These are phyloP conservation scores for Petrocephalus microphthalmus DNA, from an alignment of 2,113 vertebrate species.

Conservation along the genomic window DNA sequence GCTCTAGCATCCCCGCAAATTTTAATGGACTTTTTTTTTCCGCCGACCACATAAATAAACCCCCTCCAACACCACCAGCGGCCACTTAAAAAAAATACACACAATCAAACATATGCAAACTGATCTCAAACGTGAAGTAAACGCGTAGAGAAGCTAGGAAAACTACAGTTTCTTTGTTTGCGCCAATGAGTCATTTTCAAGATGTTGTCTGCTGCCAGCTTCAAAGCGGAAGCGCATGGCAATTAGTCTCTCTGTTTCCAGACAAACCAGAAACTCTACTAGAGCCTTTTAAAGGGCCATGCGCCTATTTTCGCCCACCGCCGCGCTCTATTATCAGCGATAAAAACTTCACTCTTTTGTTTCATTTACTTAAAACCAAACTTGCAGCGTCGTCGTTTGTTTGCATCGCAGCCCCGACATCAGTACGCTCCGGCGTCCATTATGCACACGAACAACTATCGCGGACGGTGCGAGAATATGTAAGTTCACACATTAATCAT, in stretches of 20 bases:
- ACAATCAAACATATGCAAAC: background rate
- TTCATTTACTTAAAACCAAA: background rate
- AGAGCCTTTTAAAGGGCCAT: slow-evolving; percentile 60
- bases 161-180: slow-evolving; percentile 91
- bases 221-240: slow-evolving; percentile 98
- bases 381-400: background rate
- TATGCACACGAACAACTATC: background rate
- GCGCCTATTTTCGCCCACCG: slow-evolving; percentile 21
- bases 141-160: slow-evolving; percentile 26
- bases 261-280: slow-evolving; percentile 91
- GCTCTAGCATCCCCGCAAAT: slow-evolving; percentile 71
- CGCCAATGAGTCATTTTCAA: slow-evolving; percentile 96
- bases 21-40: background rate
- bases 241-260: slow-evolving; percentile 90
- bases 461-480: background rate
- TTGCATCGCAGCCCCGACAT: background rate
- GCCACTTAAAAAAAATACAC: background rate
- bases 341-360: background rate
- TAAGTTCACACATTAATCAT: background rate
- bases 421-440: background rate
- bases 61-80: background rate
- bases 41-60: background rate
- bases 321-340: background rate
- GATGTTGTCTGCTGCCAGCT: slow-evolving; percentile 98
- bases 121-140: background rate